Evolutionary conservation across 2,113 vertebrate species (phyloP).

Genomic region (Acinonyx jubatus): DNA sequence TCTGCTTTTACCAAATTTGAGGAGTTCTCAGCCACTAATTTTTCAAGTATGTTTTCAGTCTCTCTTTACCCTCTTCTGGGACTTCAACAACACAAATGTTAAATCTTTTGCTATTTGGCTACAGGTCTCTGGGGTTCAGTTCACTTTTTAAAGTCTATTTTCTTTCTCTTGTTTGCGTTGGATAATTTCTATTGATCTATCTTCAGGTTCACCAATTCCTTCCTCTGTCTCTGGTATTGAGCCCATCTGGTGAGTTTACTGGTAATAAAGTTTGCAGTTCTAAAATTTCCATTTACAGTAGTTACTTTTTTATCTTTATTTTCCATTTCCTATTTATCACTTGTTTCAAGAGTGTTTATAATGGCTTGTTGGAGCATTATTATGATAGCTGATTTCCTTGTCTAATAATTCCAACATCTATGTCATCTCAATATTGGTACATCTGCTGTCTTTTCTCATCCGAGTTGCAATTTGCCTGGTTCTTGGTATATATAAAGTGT

Average conservation of each 20-base stretch:
- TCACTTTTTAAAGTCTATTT: neutral
- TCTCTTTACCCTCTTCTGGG: neutral
- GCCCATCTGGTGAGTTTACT: neutral
- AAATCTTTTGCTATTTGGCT: neutral
- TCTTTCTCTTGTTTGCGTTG: neutral
- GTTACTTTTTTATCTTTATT: constrained; percentile 7
- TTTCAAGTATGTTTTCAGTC: neutral
- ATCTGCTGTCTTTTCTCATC: neutral
- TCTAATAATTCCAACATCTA: neutral
- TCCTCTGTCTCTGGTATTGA: neutral
- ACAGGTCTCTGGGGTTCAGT: neutral
- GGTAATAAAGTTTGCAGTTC: neutral
- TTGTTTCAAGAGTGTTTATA: constrained; percentile 17
- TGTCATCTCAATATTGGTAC: neutral
- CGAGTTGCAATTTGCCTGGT: constrained; percentile 13
- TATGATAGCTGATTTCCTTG: neutral
- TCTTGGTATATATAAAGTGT: neutral
- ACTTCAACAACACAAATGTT: neutral
- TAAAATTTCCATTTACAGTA: neutral
- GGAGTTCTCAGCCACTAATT: neutral
- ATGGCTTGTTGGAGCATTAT: neutral
- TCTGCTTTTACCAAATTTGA: neutral
- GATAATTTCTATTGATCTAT: neutral
- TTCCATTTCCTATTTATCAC: neutral
- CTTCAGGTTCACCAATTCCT: neutral